Evolutionary conservation across 2,888 invertebrate genomes (phyloP), one percentile per base, ranked within the genome.

Genomic region (Aleiodes alternator): DNA sequence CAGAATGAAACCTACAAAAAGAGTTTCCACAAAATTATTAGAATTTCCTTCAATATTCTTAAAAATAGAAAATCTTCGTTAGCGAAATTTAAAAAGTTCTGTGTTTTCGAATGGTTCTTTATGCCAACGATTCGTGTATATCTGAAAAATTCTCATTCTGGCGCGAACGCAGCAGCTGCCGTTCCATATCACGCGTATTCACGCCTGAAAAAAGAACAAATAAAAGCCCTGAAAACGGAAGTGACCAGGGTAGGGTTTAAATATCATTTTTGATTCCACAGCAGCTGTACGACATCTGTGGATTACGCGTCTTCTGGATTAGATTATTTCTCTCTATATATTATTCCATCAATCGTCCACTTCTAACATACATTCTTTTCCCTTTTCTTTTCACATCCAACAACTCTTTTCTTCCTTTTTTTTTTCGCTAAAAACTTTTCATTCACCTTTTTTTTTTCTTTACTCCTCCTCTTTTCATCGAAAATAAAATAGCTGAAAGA

Each of bases 231-330:
- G 31, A 57, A 48, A 76, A 23, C 75, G 75, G 72, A 76, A 76
- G 34, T 76, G 75, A 68, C 72, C 75, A 72, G 7, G 50, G 59
- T 29, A 31, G 23, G 31, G 50, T 59, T 51, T 69, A 69, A 69
- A 61, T 74, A 76, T 72, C 61, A 50, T 55, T 29, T 57, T 70
- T 29, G n/a, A 51, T 68, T 68, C 57, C 68, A 57, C 16, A 68
- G 82, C 87, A 87, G 87, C 87, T 87, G 87, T 81, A 81, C 84
- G 83, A 86, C 87, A 87, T 87, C 87, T 87, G 87, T 83, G 83
- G 83, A 84, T 84, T 85, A 83, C 85, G 82, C 85, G 7, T 84
- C 81, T 81, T 78, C 74, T 72, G 81, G 76, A 78, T 76, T 80
- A 81, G 56, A 71, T 79, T 66, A 51, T 68, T 51, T 53, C 43